Conservation (phyloP, 2,113 vertebrate genomes). For the Corythoichthys intestinalis region DNA sequence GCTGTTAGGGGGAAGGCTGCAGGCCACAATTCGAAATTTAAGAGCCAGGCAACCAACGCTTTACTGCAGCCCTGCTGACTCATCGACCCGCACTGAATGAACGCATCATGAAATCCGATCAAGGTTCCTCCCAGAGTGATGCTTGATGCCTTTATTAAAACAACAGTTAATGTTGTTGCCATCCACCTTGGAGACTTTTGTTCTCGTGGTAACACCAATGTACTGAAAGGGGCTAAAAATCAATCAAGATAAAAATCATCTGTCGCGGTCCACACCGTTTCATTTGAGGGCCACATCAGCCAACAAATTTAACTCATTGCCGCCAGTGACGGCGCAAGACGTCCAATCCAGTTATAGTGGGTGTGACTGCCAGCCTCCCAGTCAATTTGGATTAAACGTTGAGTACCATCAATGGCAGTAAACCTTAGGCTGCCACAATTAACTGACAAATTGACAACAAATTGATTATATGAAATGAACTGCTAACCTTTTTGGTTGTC, state of each 20-base stretch:
- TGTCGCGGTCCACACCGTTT: too few species aligned
- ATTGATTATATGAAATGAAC: too few species aligned
- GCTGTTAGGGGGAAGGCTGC: neutral
- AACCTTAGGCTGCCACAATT: too few species aligned
- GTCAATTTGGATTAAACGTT: too few species aligned
- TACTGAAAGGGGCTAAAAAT: neutral
- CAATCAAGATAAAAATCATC: neutral
- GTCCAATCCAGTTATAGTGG: too few species aligned
- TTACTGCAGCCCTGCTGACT: neutral
- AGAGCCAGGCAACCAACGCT: neutral
- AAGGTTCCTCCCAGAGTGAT: neutral
- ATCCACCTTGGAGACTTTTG: neutral
- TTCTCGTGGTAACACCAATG: neutral
- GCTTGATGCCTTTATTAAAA: constrained; percentile 3
- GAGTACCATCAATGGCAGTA: too few species aligned
- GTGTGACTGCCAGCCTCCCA: too few species aligned
- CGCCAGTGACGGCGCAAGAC: too few species aligned
- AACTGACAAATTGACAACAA: too few species aligned
- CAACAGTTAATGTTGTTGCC: neutral
- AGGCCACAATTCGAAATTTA: neutral
- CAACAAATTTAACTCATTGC: too few species aligned
- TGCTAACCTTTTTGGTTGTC: too few species aligned
- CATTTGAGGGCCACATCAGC: too few species aligned
- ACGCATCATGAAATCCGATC: neutral
- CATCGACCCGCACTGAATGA: neutral